Percentiles rank a stretch among this genome's conserved stretches.
phyloP scores from a whole-genome alignment of 2,113 vertebrate species.

The Theristicus caerulescens region DNA sequence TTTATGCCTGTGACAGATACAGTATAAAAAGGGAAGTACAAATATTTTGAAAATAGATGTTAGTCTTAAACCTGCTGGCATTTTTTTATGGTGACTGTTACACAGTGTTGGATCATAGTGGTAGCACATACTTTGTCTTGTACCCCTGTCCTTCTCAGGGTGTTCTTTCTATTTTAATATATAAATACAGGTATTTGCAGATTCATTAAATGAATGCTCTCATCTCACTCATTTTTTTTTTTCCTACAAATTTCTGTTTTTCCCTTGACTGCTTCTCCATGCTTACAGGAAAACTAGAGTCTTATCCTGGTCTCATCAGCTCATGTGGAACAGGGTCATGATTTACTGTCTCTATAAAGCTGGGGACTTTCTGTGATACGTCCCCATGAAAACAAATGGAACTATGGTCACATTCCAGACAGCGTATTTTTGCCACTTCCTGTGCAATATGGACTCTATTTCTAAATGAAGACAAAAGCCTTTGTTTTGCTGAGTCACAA shows the following conservation, averaged over 20 bases:
- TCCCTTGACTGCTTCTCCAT: background rate
- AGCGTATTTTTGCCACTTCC: background rate
- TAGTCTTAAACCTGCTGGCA: background rate
- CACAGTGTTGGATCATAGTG: fast-evolving
- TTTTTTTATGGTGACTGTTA: background rate
- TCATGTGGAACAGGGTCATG: background rate
- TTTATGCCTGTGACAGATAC: background rate
- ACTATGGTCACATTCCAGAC: background rate
- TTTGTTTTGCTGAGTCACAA: conserved; percentile 30
- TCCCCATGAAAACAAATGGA: background rate
- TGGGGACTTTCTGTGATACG: background rate
- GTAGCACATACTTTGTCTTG: background rate
- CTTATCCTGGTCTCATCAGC: background rate
- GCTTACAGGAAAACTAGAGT: background rate
- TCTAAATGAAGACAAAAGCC: background rate
- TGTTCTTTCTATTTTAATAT: background rate
- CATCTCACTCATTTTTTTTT: background rate
- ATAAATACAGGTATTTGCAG: background rate
- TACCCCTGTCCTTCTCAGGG: background rate
- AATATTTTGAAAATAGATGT: background rate
- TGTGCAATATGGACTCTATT: background rate
- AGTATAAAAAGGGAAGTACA: background rate
- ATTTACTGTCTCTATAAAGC: background rate
- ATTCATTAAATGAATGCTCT: background rate
- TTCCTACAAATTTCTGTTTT: background rate